Percentiles rank a stretch among this genome's conserved stretches.
Evolutionary conservation across 2,113 vertebrate genomes (phyloP).

Genomic region (Pteropus alecto): DNA sequence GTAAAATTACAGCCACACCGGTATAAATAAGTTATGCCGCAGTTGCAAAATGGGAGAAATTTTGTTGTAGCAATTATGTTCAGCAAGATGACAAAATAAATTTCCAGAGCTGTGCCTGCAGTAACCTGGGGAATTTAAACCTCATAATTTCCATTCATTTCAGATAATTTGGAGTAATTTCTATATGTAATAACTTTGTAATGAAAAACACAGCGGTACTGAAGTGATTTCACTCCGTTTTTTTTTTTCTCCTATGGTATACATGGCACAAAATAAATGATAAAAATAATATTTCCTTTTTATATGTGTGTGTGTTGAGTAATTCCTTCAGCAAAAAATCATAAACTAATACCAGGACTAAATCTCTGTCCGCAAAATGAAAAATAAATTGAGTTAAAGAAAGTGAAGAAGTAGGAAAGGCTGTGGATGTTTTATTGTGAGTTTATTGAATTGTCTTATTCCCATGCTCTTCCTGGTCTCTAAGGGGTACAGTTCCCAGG

Average conservation of each 20-base stretch:
- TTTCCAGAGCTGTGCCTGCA: constrained; percentile 88
- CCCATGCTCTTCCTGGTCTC: constrained; percentile 81
- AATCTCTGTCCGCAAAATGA: constrained; percentile 90
- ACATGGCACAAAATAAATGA: constrained; percentile 88
- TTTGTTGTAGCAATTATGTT: constrained; percentile 92
- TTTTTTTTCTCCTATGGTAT: constrained; percentile 85
- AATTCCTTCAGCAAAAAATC: constrained; percentile 89
- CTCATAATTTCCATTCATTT: constrained; percentile 93
- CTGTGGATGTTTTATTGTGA: constrained; percentile 88
- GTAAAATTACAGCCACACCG: constrained; percentile 88
- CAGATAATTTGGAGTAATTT: constrained; percentile 94
- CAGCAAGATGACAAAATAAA: constrained; percentile 92
- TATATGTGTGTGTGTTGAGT: constrained; percentile 85
- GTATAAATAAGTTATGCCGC: constrained; percentile 91
- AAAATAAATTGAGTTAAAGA: constrained; percentile 92
- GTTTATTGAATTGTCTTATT: constrained; percentile 88
- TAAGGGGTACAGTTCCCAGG: constrained; percentile 75
- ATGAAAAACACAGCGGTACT: constrained; percentile 90
- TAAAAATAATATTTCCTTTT: constrained; percentile 90
- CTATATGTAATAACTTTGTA: constrained; percentile 93
- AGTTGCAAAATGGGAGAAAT: constrained; percentile 90
- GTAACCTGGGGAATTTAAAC: constrained; percentile 92
- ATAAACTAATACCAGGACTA: constrained; percentile 91
- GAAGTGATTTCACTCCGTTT: constrained; percentile 85
- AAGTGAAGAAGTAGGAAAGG: constrained; percentile 85